Evolutionary conservation across 2,888 invertebrate species (phyloP), one percentile per base, ranked within the genome.

Genomic region (Thera britannica): DNA sequence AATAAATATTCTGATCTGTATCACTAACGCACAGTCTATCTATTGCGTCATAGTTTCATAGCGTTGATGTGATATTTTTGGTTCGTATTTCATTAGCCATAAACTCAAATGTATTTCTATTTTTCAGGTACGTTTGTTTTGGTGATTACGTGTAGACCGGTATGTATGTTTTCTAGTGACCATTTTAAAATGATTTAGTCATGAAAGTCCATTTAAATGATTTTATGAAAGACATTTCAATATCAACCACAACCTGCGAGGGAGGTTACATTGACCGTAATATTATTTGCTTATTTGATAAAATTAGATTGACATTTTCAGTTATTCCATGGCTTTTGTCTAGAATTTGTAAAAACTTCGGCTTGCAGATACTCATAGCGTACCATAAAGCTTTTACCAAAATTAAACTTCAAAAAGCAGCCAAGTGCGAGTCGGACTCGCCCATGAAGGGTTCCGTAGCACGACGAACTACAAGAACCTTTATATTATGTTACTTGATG

Each of bases 101-200:
- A 41, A 7, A 41, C 4, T 46, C 8, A 46, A 46, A 46, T 12
- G 36, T 56, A 8, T 46, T 34, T 58, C 9, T 23, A 23, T 11
- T 8, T 58, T 58, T 77, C 84, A 86, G 86, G 87, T 87, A 87
- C 70, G 84, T 83, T 2, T 36, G 3, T 8, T 41, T 41, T 56
- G n/a, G 38, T 38, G 44, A 58, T 46, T 11, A 34, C 23, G 3
- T 9, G 11, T 38, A 46, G 3, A 46, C 9, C 23, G 73, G 72
- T 77, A 73, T 72, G 79, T 79, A 78, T n/a, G n/a, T n/a, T n/a
- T n/a, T 75, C 3, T 3, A 49, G 11, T 4, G 35, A 34, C 36
- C 8, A 8, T 49, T 59, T 11, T 59, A 35, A 12, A 59, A 36
- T 8, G 7, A 38, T 36, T 68, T 66, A 67, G 70, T 61, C 70